Conservation (phyloP, 2,888 invertebrate genomes). For the Oscheius myriophilus region DNA sequence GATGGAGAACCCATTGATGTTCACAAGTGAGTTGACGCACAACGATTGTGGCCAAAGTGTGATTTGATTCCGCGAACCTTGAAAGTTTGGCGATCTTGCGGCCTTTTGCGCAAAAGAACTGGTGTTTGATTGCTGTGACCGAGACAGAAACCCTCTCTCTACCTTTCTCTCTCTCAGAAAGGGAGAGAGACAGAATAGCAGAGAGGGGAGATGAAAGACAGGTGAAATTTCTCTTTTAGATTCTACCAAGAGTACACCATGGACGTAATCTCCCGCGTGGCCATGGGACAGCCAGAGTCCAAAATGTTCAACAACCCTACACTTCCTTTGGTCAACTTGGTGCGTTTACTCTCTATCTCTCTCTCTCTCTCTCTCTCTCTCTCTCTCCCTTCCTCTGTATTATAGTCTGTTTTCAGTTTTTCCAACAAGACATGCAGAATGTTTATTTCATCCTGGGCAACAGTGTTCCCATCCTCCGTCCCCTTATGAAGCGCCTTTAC, state of each 20-base stretch:
- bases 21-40: constrained; percentile 24
- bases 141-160: no score
- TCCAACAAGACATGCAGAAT: constrained; percentile 22
- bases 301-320: constrained; percentile 43
- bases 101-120: background rate
- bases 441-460: constrained; percentile 32
- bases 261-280: constrained; percentile 51
- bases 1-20: constrained; percentile 43
- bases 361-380: no score
- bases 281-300: constrained; percentile 48
- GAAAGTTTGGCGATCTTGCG: background rate
- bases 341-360: background rate
- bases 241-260: constrained; percentile 53
- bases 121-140: no score
- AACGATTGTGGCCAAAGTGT: background rate
- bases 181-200: no score
- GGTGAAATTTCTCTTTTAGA: no score
- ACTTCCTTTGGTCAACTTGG: background rate
- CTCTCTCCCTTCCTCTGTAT: background rate
- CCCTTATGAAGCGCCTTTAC: constrained; percentile 27
- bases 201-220: no score
- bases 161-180: no score
- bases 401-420: constrained; percentile 31
- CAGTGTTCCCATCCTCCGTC: constrained; percentile 22
- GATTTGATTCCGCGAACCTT: background rate